Base-by-base conservation (phyloP, 1,140 invertebrate species). In the Drosophila insularis region DNA sequence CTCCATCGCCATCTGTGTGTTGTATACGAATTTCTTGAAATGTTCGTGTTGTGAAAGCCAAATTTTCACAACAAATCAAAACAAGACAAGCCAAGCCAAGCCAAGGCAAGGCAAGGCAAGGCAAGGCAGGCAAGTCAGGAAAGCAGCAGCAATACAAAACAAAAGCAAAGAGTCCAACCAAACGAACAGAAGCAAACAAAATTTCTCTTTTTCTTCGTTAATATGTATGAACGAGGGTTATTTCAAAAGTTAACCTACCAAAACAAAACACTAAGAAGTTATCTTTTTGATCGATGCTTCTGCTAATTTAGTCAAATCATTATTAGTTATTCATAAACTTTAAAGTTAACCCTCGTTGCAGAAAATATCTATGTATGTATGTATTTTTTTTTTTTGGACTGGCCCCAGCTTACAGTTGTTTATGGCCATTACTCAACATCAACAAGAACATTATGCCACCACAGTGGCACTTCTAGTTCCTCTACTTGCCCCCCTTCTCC, bases 391-490 rank as follows among this genome's bases (percentile, higher is more conserved):
- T 74, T 63, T 67, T 75, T 73, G 75, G 76, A 53, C 73, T 69
- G 72, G 77, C 66, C 79, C 66, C 84, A 63, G 75, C 82, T 87
- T 87, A 87, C 84, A 89, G 82, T 87, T 87, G 82, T 89, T 87
- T 87, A 87, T 87, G 69, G 84, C 82, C 84, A 87, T 87, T 87
- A 89, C 80, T 87, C 82, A 87, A 87, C 84, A 87, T 87, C 84
- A 87, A 87, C 82, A 87, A 87, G 82, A 87, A 87, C 82, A 87
- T 87, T 87, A 87, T 89, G 82, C 84, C 82, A 87, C 82, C 85
- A 73, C 74, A 75, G 60, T 73, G 80, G 65, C 81, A 85, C 85
- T 85, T 60, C 31, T 65, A 27, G 56, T 71, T 56, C 60, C 61
- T 68, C 43, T n/a, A 27, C 43, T 55, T 19, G 27, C 58, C 17